Percentiles rank a stretch among this genome's conserved stretches.
Evolutionary conservation across 53 echinoderm and acorn worm genomes (phyloP).

Genomic region (Luidia sarsii): DNA sequence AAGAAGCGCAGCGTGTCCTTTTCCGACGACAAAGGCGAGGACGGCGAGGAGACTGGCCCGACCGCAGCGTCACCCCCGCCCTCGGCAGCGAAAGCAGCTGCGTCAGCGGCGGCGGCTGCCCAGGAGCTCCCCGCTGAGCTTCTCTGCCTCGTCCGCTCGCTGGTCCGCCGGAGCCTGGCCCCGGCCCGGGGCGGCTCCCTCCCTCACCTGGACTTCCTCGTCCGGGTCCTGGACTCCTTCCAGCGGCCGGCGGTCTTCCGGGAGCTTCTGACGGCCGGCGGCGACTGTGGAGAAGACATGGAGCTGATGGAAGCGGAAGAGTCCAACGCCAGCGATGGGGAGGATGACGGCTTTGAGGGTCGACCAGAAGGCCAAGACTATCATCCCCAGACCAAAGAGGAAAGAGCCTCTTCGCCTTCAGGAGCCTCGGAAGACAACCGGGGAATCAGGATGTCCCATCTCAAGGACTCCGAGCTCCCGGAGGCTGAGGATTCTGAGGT

Average conservation of each 20-base stretch:
- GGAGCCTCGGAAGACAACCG: background rate
- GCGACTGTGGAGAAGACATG: background rate
- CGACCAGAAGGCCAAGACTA: too few relatives aligned
- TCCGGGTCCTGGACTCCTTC: constrained; percentile 14
- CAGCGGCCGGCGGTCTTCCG: constrained; percentile 4
- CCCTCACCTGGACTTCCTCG: constrained; percentile 57
- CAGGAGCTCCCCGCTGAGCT: constrained; percentile 46
- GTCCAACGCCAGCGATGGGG: background rate
- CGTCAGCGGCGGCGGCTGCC: background rate
- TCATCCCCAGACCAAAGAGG: too few relatives aligned
- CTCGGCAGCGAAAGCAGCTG: background rate
- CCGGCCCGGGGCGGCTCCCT: constrained; percentile 27
- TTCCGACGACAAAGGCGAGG: background rate
- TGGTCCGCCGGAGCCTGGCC: constrained; percentile 32
- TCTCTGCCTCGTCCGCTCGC: constrained; percentile 33
- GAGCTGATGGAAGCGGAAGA: constrained; percentile 5
- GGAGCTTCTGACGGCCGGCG: constrained; percentile 34
- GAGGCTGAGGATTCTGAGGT: background rate
- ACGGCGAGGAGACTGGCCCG: too few relatives aligned
- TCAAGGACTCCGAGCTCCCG: background rate
- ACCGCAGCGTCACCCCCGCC: too few relatives aligned
- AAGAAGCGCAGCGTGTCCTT: constrained; percentile 41
- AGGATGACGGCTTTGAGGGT: background rate
- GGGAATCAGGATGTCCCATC: background rate
- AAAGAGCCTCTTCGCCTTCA: too few relatives aligned